Evolutionary conservation across 2,888 invertebrate species (phyloP).

Genomic region (Diachrysia chrysitis): DNA sequence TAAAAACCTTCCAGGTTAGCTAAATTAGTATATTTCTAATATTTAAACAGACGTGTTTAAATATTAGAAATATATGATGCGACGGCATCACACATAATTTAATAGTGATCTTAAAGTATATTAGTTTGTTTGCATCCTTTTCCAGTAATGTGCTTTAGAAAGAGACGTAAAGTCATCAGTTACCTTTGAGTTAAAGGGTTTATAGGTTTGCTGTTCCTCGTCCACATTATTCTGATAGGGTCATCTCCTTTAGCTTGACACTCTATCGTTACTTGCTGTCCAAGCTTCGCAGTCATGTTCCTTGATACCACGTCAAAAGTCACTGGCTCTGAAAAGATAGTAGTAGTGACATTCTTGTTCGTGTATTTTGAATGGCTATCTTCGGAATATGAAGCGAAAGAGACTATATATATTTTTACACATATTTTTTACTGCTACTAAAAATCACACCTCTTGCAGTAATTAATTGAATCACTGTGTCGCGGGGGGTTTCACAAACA

Average conservation of each 20-base stretch:
- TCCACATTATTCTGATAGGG: slow-evolving; percentile 95
- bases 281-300: slow-evolving; percentile 93
- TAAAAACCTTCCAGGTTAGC: no score
- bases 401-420: no score
- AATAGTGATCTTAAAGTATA: no score
- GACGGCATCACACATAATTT: no score
- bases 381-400: no score
- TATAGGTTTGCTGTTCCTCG: slow-evolving; percentile 92
- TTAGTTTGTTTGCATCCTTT: background rate
- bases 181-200: slow-evolving; percentile 89
- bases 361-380: background rate
- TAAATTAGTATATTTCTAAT: no score
- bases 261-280: slow-evolving; percentile 92
- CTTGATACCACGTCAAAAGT: slow-evolving; percentile 92
- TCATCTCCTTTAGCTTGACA: slow-evolving; percentile 96
- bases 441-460: no score
- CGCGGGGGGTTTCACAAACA: no score
- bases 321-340: slow-evolving; percentile 91
- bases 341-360: background rate
- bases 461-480: no score
- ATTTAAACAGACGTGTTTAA: no score
- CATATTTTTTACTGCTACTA: no score
- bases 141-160: background rate
- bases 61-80: no score
- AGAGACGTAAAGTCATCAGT: background rate